A percentile compares a stretch with the other conserved stretches of the same genome.
phyloP scores from a whole-genome alignment of 2,797 vertebrate genomes.

The Takifugu rubripes region DNA sequence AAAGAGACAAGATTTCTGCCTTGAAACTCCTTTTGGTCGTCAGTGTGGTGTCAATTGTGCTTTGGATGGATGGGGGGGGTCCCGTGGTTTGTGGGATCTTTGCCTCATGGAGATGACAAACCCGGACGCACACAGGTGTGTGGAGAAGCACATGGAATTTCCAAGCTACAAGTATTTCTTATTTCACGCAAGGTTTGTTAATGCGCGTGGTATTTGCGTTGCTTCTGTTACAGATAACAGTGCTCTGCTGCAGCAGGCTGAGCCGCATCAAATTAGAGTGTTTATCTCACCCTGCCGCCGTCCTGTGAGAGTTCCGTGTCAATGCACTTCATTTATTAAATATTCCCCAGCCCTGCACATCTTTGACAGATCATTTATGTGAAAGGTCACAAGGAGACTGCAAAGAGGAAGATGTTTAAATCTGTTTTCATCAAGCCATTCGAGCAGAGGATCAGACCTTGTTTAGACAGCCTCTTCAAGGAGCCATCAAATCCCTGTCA shows the following conservation, averaged over 20 bases:
- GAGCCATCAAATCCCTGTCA: not conserved
- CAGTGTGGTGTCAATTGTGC: constrained; percentile 21
- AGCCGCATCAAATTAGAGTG: too few relatives aligned
- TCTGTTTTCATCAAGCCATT: too few relatives aligned
- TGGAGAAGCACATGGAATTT: too few relatives aligned
- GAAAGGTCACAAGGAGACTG: constrained; percentile 19
- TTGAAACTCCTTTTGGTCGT: constrained; percentile 2
- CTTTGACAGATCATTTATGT: constrained; percentile 11
- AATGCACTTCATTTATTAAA: too few relatives aligned
- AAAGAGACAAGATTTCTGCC: not conserved
- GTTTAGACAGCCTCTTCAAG: constrained; percentile 8
- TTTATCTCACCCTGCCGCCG: too few relatives aligned
- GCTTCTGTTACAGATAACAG: too few relatives aligned
- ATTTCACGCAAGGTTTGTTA: too few relatives aligned
- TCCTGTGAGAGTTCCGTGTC: too few relatives aligned
- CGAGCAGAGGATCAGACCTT: not conserved
- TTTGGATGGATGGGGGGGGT: constrained; percentile 44
- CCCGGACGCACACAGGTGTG: constrained; percentile 1
- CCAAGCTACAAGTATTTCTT: too few relatives aligned
- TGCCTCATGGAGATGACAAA: constrained; percentile 47
- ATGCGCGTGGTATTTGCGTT: too few relatives aligned
- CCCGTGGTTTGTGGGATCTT: constrained; percentile 8
- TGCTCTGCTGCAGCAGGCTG: too few relatives aligned
- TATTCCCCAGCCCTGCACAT: not conserved
- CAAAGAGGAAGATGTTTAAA: not conserved